phyloP scores from a whole-genome alignment of 2,888 invertebrate species.

The Meiosimyza decipiens region DNA sequence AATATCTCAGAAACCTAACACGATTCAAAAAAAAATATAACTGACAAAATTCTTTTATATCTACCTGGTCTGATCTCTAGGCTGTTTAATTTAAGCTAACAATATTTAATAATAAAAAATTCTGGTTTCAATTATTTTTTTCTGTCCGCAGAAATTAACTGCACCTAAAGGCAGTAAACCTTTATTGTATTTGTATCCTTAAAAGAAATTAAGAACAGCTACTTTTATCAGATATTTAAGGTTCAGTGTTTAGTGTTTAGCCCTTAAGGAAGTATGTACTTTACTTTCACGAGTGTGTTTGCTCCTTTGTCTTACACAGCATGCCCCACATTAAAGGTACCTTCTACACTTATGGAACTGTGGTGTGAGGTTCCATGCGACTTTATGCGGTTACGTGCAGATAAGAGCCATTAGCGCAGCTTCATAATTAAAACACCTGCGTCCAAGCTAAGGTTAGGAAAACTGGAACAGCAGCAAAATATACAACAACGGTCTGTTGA shows the following conservation, averaged over 20 bases:
- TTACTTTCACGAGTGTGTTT: not conserved
- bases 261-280: not conserved
- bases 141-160: too few relatives aligned
- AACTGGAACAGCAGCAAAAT: conserved; percentile 23
- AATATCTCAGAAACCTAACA: too few relatives aligned
- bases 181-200: too few relatives aligned
- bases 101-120: too few relatives aligned
- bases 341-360: not conserved
- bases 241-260: conserved; percentile 2
- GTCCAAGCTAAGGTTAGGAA: conserved; percentile 23
- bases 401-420: conserved; percentile 21
- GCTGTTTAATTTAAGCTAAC: too few relatives aligned
- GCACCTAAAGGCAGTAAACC: too few relatives aligned
- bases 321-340: not conserved
- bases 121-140: too few relatives aligned
- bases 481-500: conserved; percentile 4
- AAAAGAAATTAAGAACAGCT: not conserved
- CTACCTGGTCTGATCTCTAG: too few relatives aligned
- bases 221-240: conserved; percentile 1
- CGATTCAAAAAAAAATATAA: too few relatives aligned
- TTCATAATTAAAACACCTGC: conserved; percentile 29
- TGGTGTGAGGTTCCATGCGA: not conserved
- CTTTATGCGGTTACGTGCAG: conserved; percentile 19
- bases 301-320: too few relatives aligned
- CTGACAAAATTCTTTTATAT: too few relatives aligned